These are phyloP conservation scores for Laodelphax striatellus DNA, from an alignment of 1,140 invertebrate genomes.

Conservation along the genomic window DNA sequence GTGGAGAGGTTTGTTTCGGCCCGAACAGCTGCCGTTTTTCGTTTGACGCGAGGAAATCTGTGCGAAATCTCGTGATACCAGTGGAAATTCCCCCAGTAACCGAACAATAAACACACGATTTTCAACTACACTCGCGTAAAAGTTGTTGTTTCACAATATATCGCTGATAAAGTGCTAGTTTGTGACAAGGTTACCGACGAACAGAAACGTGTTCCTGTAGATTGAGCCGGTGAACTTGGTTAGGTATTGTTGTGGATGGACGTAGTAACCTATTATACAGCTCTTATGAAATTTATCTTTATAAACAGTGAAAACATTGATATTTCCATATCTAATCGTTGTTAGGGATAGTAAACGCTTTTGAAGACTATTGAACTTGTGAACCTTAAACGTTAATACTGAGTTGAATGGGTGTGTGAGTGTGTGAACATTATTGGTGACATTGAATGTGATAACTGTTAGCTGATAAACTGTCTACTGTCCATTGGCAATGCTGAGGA, in stretches of 20 bases:
- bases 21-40: not conserved
- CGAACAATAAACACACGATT: not conserved
- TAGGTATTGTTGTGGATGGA: no score
- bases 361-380: no score
- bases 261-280: no score
- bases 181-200: not conserved
- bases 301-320: no score
- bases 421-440: conserved; percentile 4
- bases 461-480: not conserved
- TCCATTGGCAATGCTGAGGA: not conserved
- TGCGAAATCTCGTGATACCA: not conserved
- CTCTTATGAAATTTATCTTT: no score
- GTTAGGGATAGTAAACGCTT: no score
- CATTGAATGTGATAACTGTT: not conserved
- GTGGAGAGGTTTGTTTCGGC: not conserved
- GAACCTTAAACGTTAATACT: no score
- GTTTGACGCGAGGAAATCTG: not conserved
- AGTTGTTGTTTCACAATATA: not conserved
- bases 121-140: not conserved
- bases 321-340: no score
- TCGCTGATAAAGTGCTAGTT: not conserved
- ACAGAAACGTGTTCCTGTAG: no score
- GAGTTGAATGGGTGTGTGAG: no score
- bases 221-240: no score
- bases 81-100: not conserved